Percentiles rank a stretch among this genome's conserved stretches.
phyloP scores from a whole-genome alignment of 2,797 vertebrate genomes.

The Falco berigora region DNA sequence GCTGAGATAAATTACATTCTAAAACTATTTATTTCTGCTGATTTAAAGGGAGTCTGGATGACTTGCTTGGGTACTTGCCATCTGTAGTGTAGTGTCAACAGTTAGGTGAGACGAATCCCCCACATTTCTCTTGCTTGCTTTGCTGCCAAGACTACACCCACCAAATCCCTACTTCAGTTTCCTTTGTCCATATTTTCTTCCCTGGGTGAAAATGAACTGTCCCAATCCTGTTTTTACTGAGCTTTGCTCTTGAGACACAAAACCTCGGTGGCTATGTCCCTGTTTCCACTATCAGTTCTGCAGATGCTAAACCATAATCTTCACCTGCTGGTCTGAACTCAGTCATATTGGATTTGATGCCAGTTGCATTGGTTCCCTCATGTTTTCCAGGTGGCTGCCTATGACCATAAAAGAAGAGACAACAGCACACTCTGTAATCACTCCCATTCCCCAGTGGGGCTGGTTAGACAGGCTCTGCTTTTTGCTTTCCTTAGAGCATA shows the following conservation, averaged over 20 bases:
- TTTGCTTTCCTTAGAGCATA: slow-evolving; percentile 17
- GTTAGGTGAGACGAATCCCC: background rate
- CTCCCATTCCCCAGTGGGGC: background rate
- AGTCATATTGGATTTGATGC: background rate
- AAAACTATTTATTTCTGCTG: background rate
- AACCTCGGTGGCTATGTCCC: background rate
- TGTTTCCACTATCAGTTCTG: background rate
- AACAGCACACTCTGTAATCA: background rate
- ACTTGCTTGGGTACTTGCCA: background rate
- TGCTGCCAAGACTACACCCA: background rate
- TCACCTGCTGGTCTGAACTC: background rate
- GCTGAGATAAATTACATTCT: background rate
- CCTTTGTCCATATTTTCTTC: background rate
- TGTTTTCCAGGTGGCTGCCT: slow-evolving; percentile 6
- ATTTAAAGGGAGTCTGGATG: background rate
- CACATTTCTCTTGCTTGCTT: background rate
- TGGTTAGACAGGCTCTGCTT: slow-evolving; percentile 2
- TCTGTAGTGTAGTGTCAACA: background rate
- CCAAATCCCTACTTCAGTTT: background rate
- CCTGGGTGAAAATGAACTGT: background rate
- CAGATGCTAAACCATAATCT: background rate
- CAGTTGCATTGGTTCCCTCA: background rate
- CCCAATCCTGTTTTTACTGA: background rate
- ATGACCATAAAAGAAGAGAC: background rate
- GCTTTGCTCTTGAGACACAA: background rate